These are phyloP conservation scores for Drosophila bocki DNA, from an alignment of 1,140 invertebrate species.

Conservation along the genomic window DNA sequence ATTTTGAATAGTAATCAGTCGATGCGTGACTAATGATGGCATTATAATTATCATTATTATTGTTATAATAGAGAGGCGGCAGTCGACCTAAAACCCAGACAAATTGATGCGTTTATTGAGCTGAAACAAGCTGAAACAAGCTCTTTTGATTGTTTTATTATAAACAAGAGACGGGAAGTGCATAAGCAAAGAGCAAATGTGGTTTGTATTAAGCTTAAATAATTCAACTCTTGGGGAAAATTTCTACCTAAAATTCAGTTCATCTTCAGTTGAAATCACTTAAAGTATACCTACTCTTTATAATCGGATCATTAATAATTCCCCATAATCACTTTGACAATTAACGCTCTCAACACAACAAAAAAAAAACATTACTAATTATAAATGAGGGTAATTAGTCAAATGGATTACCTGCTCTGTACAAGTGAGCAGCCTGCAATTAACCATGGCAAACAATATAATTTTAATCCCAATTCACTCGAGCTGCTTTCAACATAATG, in stretches of 20 bases:
- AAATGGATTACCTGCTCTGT: conserved; percentile 19
- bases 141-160: conserved; percentile 14
- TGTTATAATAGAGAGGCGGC: not conserved
- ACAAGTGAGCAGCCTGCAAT: conserved; percentile 28
- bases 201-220: conserved; percentile 1
- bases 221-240: not conserved
- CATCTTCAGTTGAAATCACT: conserved; percentile 1
- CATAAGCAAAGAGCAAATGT: not conserved
- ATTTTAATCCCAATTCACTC: conserved; percentile 23
- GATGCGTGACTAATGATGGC: conserved; percentile 43
- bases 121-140: conserved; percentile 1
- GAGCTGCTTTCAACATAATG: conserved; percentile 23
- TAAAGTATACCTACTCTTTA: not conserved
- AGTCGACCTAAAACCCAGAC: not conserved
- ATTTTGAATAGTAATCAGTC: not conserved
- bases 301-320: conserved; percentile 26
- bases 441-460: conserved; percentile 25
- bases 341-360: conserved; percentile 23
- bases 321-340: conserved; percentile 41
- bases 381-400: conserved; percentile 47
- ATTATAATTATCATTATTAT: conserved; percentile 30
- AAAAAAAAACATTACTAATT: conserved; percentile 11
- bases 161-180: not conserved
- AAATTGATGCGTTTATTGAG: conserved; percentile 22
- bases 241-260: not conserved